Evolutionary conservation across 2,797 vertebrate species (phyloP), one percentile per base, ranked within the genome.

Genomic region (Dendrocincla tyrannina): DNA sequence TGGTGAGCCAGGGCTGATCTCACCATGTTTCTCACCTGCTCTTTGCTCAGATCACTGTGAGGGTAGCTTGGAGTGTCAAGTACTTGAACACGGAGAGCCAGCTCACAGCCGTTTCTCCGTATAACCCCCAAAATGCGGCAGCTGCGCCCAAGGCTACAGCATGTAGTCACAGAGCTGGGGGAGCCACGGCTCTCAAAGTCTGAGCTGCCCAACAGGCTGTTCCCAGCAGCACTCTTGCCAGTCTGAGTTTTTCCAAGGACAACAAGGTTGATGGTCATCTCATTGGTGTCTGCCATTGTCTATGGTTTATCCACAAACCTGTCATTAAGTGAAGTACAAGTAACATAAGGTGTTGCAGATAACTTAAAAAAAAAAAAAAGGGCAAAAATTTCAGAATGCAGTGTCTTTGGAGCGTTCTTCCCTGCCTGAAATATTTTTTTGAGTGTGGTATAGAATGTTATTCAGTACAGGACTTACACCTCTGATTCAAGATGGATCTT

Each of bases 191-290:
- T 98, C 37, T 87, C 87, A 28, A 99, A 98, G 69, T 98, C 98
- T 1, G 69, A 67, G 23, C 98, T 98, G 66, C 98, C 98, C 96
- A 99, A 89, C 69, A 99, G 97, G 70, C 97, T 97, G 27, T 99
- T 99, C 70, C 98, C 98, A 64, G 98, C 97, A 78, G 98, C 97
- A 23, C 99, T 99, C 96, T 99, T 98, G 60, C 99, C 98, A 88
- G 97, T 98, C 92, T 99, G 98, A 47, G 85, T 93, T 91, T 92
- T 94, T 27, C 98, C 99, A 24, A 99, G 97, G 95, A 99, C 94
- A 72, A 98, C 97, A 47, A 98, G 94, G 24, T 98, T 98, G 87
- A 99, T 97, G 37, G 70, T 78, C 89, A 98, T 96, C 46, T 97
- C 93, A 0, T 72, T 85, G 30, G 69, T 84, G 28, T 95, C 74